Evolutionary conservation across 2,888 invertebrate species (phyloP).

Genomic region (Lagria hirta): DNA sequence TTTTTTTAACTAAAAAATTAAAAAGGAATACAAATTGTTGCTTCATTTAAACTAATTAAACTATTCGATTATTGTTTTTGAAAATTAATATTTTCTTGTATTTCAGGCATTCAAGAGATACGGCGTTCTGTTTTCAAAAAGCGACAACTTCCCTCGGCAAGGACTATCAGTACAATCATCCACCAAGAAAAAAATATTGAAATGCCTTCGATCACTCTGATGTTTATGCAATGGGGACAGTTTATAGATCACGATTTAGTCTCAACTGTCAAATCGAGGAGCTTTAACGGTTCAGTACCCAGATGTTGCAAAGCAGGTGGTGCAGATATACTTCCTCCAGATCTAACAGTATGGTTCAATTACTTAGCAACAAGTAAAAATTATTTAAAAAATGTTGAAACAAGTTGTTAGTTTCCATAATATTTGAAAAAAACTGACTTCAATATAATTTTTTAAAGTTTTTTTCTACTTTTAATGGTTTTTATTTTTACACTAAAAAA

Average conservation of each 20-base stretch:
- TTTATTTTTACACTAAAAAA: conserved; percentile 3
- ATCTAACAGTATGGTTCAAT: conserved; percentile 60
- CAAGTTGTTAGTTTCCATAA: too few relatives aligned
- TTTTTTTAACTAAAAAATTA: too few relatives aligned
- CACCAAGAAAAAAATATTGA: conserved; percentile 68
- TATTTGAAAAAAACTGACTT: too few relatives aligned
- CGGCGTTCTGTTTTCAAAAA: conserved; percentile 64
- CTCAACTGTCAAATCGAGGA: conserved; percentile 73
- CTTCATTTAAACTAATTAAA: too few relatives aligned
- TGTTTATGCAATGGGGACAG: conserved; percentile 92
- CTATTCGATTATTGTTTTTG: too few relatives aligned
- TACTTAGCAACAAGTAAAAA: neutral
- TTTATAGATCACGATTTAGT: conserved; percentile 87
- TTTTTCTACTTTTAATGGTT: neutral
- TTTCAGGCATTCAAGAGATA: conserved; percentile 55
- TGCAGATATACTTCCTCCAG: conserved; percentile 61
- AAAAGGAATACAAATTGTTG: too few relatives aligned
- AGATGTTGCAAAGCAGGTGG: conserved; percentile 71
- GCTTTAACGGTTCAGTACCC: conserved; percentile 78
- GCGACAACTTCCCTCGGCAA: conserved; percentile 68
- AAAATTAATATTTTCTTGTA: too few relatives aligned
- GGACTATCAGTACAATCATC: conserved; percentile 70
- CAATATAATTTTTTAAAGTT: too few relatives aligned
- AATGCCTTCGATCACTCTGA: conserved; percentile 68
- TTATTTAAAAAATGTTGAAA: too few relatives aligned